Base-by-base conservation (phyloP, 2,113 vertebrate species). In the Burhinus oedicnemus region DNA sequence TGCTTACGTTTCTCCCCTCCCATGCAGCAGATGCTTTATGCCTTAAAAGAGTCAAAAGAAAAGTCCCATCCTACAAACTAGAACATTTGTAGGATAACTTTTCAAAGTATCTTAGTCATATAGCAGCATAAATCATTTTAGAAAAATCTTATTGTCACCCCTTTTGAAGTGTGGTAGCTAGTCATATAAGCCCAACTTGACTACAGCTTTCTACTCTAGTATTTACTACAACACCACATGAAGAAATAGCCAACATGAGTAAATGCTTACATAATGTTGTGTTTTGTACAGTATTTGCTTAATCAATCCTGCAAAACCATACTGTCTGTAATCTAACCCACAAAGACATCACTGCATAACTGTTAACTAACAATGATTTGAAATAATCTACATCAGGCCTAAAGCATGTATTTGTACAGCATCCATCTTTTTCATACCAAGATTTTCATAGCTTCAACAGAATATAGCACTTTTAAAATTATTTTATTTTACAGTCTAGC, bases 381-480 rank as follows among this genome's bases (percentile, higher is more conserved):
- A 80, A 70, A 52, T 78, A 68, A 78, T 12, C 47, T 38, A 38
- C 11, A 36, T 32, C 47, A 66, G 54, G 54, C 55, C 51, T 54
- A 76, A 71, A 76, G 21, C 16, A 32, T 32, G 51, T 60, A 66
- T 62, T 72, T 25, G 22, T 26, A 54, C 29, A 27, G 11, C 14
- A 71, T 2, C 38, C 34, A 60, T 6, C 2, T 14, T 60, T 60
- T 64, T 34, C 77, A 49, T 42, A 40, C 15, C 40, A 78, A 61
- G 57, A 80, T 72, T 27, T 54, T 16, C n/a, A 51, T 3, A 64
- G 26, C 15, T 83, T 68, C 29, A 42, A 40, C 9, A 84, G 57
- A 62, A 75, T 4, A 36, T 2, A 60, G 34, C 0, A 0, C 30
- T 87, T 87, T 11, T 14, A 0, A 58, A 78, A 45, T n/a, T 0